Percentiles rank a stretch among this genome's conserved stretches.
Evolutionary conservation across 2,888 invertebrate species (phyloP).

Genomic region (Bimastos eiseni): DNA sequence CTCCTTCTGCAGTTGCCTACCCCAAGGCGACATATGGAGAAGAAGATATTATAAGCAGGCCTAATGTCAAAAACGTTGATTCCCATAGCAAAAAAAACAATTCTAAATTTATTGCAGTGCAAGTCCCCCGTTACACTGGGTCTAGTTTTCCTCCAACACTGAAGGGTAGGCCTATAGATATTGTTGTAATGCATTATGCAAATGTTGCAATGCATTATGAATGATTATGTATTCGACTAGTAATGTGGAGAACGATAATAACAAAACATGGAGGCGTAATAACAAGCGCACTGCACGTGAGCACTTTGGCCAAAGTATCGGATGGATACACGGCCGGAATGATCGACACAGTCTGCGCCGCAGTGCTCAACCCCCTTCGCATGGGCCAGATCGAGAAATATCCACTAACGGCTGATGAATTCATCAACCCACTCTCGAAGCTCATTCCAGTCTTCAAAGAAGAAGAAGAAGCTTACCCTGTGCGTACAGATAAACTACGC

Average conservation of each 20-base stretch:
- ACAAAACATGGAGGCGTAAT: slow-evolving; percentile 56
- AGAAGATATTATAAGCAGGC: too few species aligned
- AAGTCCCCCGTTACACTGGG: too few species aligned
- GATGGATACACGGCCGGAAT: slow-evolving; percentile 87
- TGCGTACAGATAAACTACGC: slow-evolving; percentile 38
- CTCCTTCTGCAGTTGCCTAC: too few species aligned
- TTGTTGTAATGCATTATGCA: background rate
- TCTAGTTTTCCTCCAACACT: too few species aligned
- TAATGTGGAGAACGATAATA: slow-evolving; percentile 62
- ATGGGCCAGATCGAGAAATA: slow-evolving; percentile 57
- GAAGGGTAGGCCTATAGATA: too few species aligned
- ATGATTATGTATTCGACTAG: slow-evolving; percentile 47
- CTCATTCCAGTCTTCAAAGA: slow-evolving; percentile 85
- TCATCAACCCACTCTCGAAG: slow-evolving; percentile 77
- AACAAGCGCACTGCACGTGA: slow-evolving; percentile 65
- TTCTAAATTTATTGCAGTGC: too few species aligned
- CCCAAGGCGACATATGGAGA: too few species aligned
- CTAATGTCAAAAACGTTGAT: too few species aligned
- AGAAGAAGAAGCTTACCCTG: slow-evolving; percentile 77
- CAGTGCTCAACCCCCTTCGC: slow-evolving; percentile 60
- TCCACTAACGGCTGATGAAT: slow-evolving; percentile 67
- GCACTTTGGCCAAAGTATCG: slow-evolving; percentile 82
- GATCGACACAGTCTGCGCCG: slow-evolving; percentile 57
- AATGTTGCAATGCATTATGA: background rate
- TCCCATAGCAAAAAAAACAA: too few species aligned